These are phyloP conservation scores for Amblyteles armatorius DNA, from an alignment of 2,888 invertebrate genomes.

Conservation along the genomic window DNA sequence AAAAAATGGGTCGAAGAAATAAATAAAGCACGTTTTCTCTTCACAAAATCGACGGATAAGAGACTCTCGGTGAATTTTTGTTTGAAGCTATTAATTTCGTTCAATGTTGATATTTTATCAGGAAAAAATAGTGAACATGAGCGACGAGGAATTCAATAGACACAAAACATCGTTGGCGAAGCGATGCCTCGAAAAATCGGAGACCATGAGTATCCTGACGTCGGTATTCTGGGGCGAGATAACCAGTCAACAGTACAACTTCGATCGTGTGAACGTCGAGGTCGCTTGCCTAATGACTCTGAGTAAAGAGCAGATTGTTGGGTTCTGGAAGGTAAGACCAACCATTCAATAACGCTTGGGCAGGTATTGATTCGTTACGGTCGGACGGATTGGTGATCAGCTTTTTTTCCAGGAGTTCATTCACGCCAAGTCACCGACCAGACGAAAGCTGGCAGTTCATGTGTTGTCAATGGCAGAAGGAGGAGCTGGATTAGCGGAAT, in stretches of 20 bases:
- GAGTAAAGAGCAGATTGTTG: constrained; percentile 91
- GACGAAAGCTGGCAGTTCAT: constrained; percentile 92
- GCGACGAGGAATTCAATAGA: constrained; percentile 91
- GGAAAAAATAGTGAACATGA: constrained; percentile 90
- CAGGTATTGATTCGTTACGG: too few species aligned
- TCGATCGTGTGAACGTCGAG: constrained; percentile 94
- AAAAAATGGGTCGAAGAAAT: not conserved
- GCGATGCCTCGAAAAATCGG: constrained; percentile 95
- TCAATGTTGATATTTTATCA: constrained; percentile 79
- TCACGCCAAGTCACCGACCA: constrained; percentile 86
- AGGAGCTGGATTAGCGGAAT: constrained; percentile 86
- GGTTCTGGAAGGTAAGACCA: constrained; percentile 91
- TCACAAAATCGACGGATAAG: too few species aligned
- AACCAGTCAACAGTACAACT: constrained; percentile 94
- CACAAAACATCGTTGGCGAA: constrained; percentile 94
- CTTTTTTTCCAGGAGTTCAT: constrained; percentile 87
- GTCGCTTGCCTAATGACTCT: constrained; percentile 92
- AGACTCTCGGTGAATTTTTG: too few species aligned
- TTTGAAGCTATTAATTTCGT: too few species aligned
- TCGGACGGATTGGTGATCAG: not conserved
- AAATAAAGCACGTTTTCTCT: not conserved
- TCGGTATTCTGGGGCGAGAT: constrained; percentile 94
- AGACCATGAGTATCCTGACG: constrained; percentile 91
- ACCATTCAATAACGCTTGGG: not conserved
- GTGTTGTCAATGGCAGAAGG: constrained; percentile 90